Evolutionary conservation across 2,888 invertebrate genomes (phyloP), one percentile per base, ranked within the genome.

Genomic region (Amblyteles armatorius): DNA sequence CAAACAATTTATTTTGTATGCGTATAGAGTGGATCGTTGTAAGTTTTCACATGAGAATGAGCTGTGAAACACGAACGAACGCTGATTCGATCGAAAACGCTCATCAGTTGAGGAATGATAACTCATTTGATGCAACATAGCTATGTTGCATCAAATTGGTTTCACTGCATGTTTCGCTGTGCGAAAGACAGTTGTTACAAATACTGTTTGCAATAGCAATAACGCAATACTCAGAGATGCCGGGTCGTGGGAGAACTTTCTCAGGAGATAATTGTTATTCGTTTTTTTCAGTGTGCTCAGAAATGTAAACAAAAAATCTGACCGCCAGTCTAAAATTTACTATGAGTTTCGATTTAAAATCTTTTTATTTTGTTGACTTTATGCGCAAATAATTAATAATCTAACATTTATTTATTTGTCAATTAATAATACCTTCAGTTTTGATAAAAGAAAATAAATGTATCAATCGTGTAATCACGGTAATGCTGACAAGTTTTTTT

Each of bases 51-150:
- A 16, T 57, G 11, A 60, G 44, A 26, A 26, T 33, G 50, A 16
- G 29, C 55, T 52, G 29, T 13, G 13, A 9, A 63, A 6, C 33
- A 33, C 6, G 3, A 4, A 48, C 13, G 63, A 16, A 7, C 13
- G 33, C 13, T 29, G 44, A 44, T 73, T 65, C 65, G 52, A 63
- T 29, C 79, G 65, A 52, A 67, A 67, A 65, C 65, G 50, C 60
- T 60, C 71, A 57, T 67, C 65, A 73, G 44, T 33, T 9, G 55
- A 26, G 13, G n/a, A n/a, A n/a, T n/a, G n/a, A n/a, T n/a, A n/a
- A n/a, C n/a, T n/a, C n/a, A n/a, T n/a, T n/a, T n/a, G n/a, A n/a
- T n/a, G n/a, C n/a, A n/a, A n/a, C n/a, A n/a, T n/a, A 55, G 16
- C 16, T n/a, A 26, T 40, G 48, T 72, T 40, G 40, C 73, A 57